Evolutionary conservation across 2,113 vertebrate species (phyloP), one percentile per base, ranked within the genome.

Genomic region (Syngnathus scovelli): DNA sequence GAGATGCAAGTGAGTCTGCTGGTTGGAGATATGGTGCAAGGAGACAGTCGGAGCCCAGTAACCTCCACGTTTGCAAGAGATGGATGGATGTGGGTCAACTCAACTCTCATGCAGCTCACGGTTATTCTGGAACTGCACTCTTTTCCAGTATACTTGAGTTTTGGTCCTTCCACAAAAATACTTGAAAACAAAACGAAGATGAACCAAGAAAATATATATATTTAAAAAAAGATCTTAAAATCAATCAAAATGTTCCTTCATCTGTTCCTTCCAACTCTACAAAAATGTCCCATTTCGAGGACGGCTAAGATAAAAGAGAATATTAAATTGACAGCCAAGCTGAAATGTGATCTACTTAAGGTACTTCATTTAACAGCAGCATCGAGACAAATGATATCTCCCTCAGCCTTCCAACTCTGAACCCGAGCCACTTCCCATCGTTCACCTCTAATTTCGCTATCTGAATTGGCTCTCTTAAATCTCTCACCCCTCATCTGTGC

Each of bases 361-460:
- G 18, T 19, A 52, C 51, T 33, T 49, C 0, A 8, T 16, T 46
- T 37, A 69, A 52, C 51, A 68, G 63, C 66, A 61, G 52, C 51
- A 69, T 21, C 38, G 43, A 44, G 67, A 74, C 60, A 66, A 73
- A 64, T 56, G 51, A 38, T 68, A 72, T 60, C 64, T 74, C 18
- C 39, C 36, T 66, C 78, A 67, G 75, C 78, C 68, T 51, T 72
- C 75, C 69, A 56, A 71, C 68, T 73, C 76, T 72, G 68, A 72
- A 78, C 82, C 69, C 75, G 48, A 16, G 66, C 69, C 68, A 64
- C 70, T 69, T 70, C 60, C 65, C 51, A 66, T 56, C 46, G 39
- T 55, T 84, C 67, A 83, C 58, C 64, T 85, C 70, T 83, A 74
- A 86, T 83, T 84, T 86, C 77, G 66, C 80, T 79, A 85, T 85